These are phyloP conservation scores for Nycteola revayana DNA, from an alignment of 2,888 invertebrate genomes.

Conservation along the genomic window DNA sequence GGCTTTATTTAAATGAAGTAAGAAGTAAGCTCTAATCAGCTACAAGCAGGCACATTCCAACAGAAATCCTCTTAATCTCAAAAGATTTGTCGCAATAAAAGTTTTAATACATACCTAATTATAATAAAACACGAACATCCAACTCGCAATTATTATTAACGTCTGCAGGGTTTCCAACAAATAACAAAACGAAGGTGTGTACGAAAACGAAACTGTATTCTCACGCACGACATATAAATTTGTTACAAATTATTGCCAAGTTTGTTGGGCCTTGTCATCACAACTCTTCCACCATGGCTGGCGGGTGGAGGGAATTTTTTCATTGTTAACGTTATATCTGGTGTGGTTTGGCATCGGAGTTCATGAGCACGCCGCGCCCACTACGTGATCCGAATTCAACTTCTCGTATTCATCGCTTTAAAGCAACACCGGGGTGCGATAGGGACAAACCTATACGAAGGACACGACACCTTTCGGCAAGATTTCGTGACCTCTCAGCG, in stretches of 20 bases:
- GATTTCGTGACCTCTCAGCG: constrained; percentile 81
- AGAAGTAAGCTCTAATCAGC: constrained; percentile 14
- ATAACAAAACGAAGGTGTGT: constrained; percentile 32
- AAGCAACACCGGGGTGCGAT: constrained; percentile 59
- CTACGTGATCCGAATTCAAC: constrained; percentile 76
- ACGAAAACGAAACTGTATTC: constrained; percentile 37
- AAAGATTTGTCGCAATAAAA: constrained; percentile 24
- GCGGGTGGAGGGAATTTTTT: constrained; percentile 59
- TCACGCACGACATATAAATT: constrained; percentile 76
- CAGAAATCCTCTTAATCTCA: constrained; percentile 27
- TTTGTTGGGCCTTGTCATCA: constrained; percentile 72
- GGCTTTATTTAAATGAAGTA: constrained; percentile 5
- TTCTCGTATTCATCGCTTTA: constrained; percentile 78
- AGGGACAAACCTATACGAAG: constrained; percentile 47
- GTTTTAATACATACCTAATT: constrained; percentile 33
- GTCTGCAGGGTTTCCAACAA: constrained; percentile 31
- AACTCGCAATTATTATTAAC: constrained; percentile 35
- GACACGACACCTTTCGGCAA: constrained; percentile 61
- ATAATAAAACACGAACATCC: constrained; percentile 33
- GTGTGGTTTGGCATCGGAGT: constrained; percentile 73
- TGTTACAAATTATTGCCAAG: constrained; percentile 78
- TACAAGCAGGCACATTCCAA: constrained; percentile 18
- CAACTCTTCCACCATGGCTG: constrained; percentile 71
- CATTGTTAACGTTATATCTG: constrained; percentile 73
- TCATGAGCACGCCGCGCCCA: constrained; percentile 70